These are phyloP conservation scores for Empidonax alnorum DNA, from an alignment of 2,113 vertebrate species.

Conservation along the genomic window DNA sequence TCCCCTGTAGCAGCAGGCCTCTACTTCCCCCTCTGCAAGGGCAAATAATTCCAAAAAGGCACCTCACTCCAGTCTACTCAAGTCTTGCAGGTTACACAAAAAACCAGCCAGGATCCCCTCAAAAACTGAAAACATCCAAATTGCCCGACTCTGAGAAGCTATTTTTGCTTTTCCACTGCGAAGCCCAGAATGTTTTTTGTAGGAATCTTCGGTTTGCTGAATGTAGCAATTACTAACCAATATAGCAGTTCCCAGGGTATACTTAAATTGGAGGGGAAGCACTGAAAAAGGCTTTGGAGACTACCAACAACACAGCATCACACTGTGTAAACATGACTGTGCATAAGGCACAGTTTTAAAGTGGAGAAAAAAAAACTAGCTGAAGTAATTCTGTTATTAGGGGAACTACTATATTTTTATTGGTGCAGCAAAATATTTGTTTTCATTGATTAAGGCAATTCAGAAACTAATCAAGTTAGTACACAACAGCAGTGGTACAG, in stretches of 20 bases:
- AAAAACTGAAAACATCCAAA: neutral
- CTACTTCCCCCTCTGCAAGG: neutral
- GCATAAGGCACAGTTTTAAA: neutral
- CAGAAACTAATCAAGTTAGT: neutral
- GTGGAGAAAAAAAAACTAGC: neutral
- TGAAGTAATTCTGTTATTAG: neutral
- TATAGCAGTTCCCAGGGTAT: neutral
- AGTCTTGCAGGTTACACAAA: neutral
- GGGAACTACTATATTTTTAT: neutral
- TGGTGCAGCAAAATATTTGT: neutral
- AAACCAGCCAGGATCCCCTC: neutral
- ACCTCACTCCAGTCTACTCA: neutral
- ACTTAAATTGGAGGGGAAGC: neutral
- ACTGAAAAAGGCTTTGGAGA: slow-evolving; percentile 10
- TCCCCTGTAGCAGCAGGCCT: neutral
- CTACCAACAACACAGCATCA: neutral
- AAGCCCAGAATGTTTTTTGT: neutral
- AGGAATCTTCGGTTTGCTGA: neutral
- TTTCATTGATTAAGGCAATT: neutral
- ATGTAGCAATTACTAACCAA: slow-evolving; percentile 48
- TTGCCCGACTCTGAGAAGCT: neutral
- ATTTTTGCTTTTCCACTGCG: slow-evolving; percentile 6
- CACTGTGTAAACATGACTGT: neutral
- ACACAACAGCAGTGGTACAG: neutral
- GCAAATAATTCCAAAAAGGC: neutral